Base-by-base conservation (phyloP, 1,140 invertebrate genomes). In the Drosophila orena region DNA sequence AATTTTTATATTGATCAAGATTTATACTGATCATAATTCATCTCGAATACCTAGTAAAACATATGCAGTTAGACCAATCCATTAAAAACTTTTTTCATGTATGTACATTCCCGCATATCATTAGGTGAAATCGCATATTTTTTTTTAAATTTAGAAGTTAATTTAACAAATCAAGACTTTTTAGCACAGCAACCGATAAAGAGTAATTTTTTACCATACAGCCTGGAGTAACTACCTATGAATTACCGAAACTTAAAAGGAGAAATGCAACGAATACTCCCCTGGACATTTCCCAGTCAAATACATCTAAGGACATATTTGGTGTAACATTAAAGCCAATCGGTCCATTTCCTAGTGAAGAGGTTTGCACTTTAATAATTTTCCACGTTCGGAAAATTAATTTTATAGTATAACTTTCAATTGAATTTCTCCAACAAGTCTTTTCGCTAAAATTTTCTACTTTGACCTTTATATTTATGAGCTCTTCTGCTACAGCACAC, bases 251-350 rank as follows among this genome's bases (percentile, higher is more conserved):
- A 20, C 12, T 77, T n/a, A 74, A 71, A 49, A 17, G 30, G 27
- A 46, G 24, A 49, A 56, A 14, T 14, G 3, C 35, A 34, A 8
- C 42, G 34, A 34, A 70, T 3, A 34, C 15, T 24, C 22, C 44
- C 0, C 11, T 37, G 42, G 62, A 71, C 34, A 52, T 24, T 47
- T 24, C 30, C 11, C 42, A 72, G 35, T 38, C 50, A 20, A 77
- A 68, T 47, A 55, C 73, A 27, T 38, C 57, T 5, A 77, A 79
- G 62, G 71, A 71, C 35, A 75, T 86, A 30, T 89, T 89, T 70
- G 79, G 79, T 52, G 76, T 89, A 10, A 54, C 68, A 22, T 71
- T 89, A 52, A 59, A 64, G 30, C 81, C 76, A n/a, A 49, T 75
- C 4, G 64, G 54, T 44, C 42, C 85, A 49, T 43, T 56, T 56